Conservation (phyloP, 2,888 invertebrate genomes). For the Folsomia manolachei region DNA sequence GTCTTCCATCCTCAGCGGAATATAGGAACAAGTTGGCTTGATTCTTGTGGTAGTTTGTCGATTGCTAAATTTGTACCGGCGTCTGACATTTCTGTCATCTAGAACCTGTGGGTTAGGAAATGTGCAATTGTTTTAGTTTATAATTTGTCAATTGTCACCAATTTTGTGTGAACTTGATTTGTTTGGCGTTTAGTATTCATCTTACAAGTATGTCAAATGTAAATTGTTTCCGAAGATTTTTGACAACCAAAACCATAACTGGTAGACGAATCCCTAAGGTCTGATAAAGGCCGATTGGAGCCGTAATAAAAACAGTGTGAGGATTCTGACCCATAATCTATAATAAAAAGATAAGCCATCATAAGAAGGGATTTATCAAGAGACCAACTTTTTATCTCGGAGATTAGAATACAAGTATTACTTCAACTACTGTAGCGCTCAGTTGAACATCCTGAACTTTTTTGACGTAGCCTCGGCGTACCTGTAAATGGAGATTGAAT, state of each 20-base stretch:
- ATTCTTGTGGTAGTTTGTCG: constrained; percentile 30
- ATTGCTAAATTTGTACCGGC: constrained; percentile 33
- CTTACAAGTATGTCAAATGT: constrained; percentile 36
- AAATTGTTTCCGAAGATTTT: constrained; percentile 34
- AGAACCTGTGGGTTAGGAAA: constrained; percentile 24
- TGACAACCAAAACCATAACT: constrained; percentile 28
- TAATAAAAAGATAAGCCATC: no score
- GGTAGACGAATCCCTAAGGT: constrained; percentile 37
- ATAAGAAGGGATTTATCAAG: no score
- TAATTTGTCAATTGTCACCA: background rate
- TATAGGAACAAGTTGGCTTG: constrained; percentile 27
- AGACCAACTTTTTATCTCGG: no score
- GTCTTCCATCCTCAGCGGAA: constrained; percentile 31
- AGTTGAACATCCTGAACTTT: constrained; percentile 43
- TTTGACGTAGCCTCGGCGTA: constrained; percentile 44
- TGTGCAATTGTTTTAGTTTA: background rate
- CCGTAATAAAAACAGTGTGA: constrained; percentile 43
- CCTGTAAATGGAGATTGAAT: no score
- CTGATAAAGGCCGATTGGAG: constrained; percentile 43
- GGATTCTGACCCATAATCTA: constrained; percentile 38
- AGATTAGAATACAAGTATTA: no score
- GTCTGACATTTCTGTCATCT: constrained; percentile 30
- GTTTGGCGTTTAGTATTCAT: no score
- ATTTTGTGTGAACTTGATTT: background rate
- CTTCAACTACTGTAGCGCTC: constrained; percentile 41